Evolutionary conservation across 2,797 vertebrate species (phyloP), one percentile per base, ranked within the genome.

Genomic region (Myoxocephalus aenaeus): DNA sequence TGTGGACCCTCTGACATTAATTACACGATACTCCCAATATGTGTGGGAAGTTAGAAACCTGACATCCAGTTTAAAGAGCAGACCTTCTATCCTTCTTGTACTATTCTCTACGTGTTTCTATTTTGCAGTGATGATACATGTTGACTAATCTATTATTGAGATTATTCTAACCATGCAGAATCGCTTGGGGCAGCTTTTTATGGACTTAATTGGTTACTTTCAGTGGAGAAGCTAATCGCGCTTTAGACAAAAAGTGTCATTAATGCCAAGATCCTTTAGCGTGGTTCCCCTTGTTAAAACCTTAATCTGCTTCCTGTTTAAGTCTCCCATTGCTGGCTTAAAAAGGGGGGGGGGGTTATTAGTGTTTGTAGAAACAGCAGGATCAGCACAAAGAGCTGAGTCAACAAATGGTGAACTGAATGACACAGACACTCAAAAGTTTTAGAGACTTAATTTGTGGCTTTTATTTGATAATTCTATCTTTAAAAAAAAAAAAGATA

Each of bases 261-360:
- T 89, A 90, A 79, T 86, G 67, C 61, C 5, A 36, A 81, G 80
- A 69, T 78, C 79, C 80, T 87, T 84, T 79, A 83, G 87, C 38
- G 79, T 50, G 76, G 83, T 90, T 90, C 87, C 87, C 87, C 79
- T 86, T 76, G 86, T 91, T 94, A 93, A 93, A 73, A 90, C 85
- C 70, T 90, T 93, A 94, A 94, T 93, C 93, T 90, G 86, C 92
- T 93, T 92, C 88, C 86, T 74, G 76, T 84, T 29, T 69, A 78
- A 90, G 44, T 88, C 82, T 71, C 74, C 44, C 40, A 68, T 87
- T 42, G 58, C 84, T 90, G 81, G 77, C 79, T 92, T 84, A 90
- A 87, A 84, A 22, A 42, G 59, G 84, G 68, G 80, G 86, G 85
- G 88, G 80, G 87, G 85, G 88, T 91, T 90, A 91, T 93, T 84